Conservation (phyloP, 1,140 invertebrate genomes). For the Leptinotarsa undecemlineata region DNA sequence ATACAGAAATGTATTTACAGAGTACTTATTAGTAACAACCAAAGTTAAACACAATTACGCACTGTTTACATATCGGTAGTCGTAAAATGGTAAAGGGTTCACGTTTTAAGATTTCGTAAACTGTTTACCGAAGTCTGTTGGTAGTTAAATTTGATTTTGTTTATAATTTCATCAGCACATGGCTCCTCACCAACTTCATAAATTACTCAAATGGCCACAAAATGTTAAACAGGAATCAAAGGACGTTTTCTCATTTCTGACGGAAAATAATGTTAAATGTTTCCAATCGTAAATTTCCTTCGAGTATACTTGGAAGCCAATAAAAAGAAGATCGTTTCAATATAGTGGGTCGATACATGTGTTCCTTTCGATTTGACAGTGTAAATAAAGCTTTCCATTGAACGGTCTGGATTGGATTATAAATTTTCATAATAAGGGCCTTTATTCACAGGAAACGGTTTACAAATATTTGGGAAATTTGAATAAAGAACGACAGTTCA, state of each 20-base stretch:
- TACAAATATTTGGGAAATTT: slow-evolving; percentile 4
- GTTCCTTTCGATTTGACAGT: slow-evolving; percentile 12
- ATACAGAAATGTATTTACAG: neutral
- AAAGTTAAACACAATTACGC: slow-evolving; percentile 36
- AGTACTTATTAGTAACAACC: slow-evolving; percentile 15
- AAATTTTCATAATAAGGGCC: slow-evolving; percentile 5
- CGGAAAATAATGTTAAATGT: slow-evolving; percentile 21
- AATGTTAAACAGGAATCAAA: slow-evolving; percentile 23
- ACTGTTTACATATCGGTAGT: slow-evolving; percentile 32
- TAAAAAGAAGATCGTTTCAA: slow-evolving; percentile 1
- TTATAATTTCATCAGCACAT: slow-evolving; percentile 35
- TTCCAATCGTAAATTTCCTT: slow-evolving; percentile 21
- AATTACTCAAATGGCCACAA: slow-evolving; percentile 28
- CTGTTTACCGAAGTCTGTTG: slow-evolving; percentile 26
- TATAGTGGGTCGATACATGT: slow-evolving; percentile 16
- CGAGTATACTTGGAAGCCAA: slow-evolving; percentile 16
- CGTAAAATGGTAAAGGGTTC: slow-evolving; percentile 35
- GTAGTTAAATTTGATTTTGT: slow-evolving; percentile 28
- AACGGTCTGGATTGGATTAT: neutral
- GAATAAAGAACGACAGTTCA: neutral
- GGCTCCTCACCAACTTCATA: slow-evolving; percentile 31
- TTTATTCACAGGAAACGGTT: neutral
- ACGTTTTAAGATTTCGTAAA: slow-evolving; percentile 33
- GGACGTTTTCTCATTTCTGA: slow-evolving; percentile 23
- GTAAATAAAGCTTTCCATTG: slow-evolving; percentile 17